Conservation (phyloP, 2,888 invertebrate species). For the Pimpla rufipes region DNA sequence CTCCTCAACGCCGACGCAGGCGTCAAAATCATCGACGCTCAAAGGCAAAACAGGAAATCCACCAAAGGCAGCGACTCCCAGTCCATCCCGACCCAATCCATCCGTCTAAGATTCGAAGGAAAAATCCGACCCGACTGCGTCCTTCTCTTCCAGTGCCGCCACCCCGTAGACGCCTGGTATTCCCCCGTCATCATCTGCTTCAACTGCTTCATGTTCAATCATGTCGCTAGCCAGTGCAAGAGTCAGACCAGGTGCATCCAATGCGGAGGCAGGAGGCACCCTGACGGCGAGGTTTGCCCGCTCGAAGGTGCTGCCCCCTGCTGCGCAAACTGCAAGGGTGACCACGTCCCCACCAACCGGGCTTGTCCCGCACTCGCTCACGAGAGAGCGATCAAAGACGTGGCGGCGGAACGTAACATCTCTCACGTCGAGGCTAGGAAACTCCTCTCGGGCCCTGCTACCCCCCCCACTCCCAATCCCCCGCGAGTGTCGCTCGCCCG, state of each 20-base stretch:
- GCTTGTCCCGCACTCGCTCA: background rate
- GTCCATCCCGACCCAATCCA: too few species aligned
- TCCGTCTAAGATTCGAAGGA: slow-evolving; percentile 6
- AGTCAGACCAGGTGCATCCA: too few species aligned
- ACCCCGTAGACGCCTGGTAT: background rate
- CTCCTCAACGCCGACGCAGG: background rate
- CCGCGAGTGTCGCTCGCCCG: background rate
- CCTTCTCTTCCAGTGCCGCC: background rate
- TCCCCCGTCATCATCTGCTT: slow-evolving; percentile 1
- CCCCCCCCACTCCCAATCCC: background rate
- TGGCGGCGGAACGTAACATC: background rate
- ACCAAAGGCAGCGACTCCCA: too few species aligned
- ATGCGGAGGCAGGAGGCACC: too few species aligned
- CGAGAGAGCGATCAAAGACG: background rate
- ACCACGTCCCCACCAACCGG: background rate
- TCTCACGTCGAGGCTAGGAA: background rate
- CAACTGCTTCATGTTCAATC: background rate
- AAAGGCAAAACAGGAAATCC: background rate
- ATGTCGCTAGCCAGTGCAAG: too few species aligned
- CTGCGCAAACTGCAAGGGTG: too few species aligned
- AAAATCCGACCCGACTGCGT: background rate
- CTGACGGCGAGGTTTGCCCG: too few species aligned
- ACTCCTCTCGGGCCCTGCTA: background rate
- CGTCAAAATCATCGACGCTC: slow-evolving; percentile 32
- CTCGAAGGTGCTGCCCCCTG: too few species aligned